These are phyloP conservation scores for Oppia nitens DNA, from an alignment of 1,140 invertebrate species.

Conservation along the genomic window DNA sequence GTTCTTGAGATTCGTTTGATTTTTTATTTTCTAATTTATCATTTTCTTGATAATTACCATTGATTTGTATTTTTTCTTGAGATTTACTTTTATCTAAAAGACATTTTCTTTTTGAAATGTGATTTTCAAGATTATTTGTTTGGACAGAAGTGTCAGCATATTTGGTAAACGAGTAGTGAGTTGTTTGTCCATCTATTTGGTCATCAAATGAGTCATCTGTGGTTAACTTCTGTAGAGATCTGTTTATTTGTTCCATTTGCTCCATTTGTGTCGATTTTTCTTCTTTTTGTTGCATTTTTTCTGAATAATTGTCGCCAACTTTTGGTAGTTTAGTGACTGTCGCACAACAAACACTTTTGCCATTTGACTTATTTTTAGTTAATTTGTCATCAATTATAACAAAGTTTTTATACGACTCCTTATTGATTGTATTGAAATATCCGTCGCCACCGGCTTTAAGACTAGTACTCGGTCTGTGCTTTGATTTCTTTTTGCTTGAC, in stretches of 20 bases:
- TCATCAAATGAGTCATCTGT: background rate
- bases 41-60: too few species aligned
- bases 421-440: constrained; percentile 12
- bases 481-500: background rate
- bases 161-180: too few species aligned
- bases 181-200: background rate
- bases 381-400: constrained; percentile 13
- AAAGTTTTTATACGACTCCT: constrained; percentile 15
- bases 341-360: background rate
- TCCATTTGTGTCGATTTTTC: background rate
- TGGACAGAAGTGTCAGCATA: too few species aligned
- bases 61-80: too few species aligned
- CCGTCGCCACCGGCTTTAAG: constrained; percentile 12
- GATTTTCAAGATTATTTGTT: too few species aligned
- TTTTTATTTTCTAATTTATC: background rate
- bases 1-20: background rate
- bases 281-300: constrained; percentile 4
- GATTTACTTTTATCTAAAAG: too few species aligned
- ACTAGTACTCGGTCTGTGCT: constrained; percentile 11
- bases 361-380: background rate
- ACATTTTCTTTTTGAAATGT: too few species aligned
- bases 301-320: background rate
- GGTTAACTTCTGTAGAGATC: background rate
- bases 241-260: background rate
- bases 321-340: constrained; percentile 6